These are phyloP conservation scores for Diacarnus erythraeanus DNA, from an alignment of 37 sponge, comb jelly and placozoan species.

Conservation along the genomic window DNA sequence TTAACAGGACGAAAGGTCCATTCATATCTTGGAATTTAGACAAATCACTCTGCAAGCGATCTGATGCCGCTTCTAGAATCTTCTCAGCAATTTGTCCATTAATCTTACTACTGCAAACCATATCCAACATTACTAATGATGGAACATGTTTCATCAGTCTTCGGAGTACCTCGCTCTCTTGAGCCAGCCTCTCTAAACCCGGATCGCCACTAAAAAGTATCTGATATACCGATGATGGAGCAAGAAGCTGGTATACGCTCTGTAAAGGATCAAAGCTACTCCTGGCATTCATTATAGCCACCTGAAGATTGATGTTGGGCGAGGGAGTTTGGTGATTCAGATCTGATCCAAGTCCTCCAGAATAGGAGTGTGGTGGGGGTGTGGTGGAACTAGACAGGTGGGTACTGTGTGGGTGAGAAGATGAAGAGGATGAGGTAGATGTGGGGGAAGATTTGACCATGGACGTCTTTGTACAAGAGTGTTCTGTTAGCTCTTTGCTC, in stretches of 20 bases:
- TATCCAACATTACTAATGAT: conserved; percentile 69
- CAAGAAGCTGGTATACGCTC: conserved; percentile 58
- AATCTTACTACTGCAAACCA: conserved; percentile 52
- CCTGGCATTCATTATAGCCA: conserved; percentile 57
- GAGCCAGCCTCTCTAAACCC: conserved; percentile 37
- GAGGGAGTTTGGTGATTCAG: not conserved
- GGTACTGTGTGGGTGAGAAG: not conserved
- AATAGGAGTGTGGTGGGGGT: not conserved
- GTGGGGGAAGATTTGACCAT: too few species aligned
- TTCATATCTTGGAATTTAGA: not conserved
- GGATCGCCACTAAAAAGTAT: conserved; percentile 79
- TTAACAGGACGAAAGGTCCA: not conserved
- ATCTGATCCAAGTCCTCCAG: not conserved
- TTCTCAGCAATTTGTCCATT: conserved; percentile 38
- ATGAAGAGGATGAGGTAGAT: conserved; percentile 13
- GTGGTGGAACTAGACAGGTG: conserved; percentile 15
- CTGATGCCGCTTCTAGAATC: conserved; percentile 49
- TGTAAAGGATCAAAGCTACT: conserved; percentile 47
- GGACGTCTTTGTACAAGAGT: not conserved
- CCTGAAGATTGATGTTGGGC: conserved; percentile 37
- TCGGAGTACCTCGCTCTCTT: conserved; percentile 31
- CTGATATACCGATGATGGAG: conserved; percentile 30
- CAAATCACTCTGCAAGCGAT: conserved; percentile 16
- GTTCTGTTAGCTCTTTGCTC: conserved; percentile 40
- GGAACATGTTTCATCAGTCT: conserved; percentile 52